Evolutionary conservation across 2,797 vertebrate species (phyloP).

Genomic region (Brachymystax lenok): DNA sequence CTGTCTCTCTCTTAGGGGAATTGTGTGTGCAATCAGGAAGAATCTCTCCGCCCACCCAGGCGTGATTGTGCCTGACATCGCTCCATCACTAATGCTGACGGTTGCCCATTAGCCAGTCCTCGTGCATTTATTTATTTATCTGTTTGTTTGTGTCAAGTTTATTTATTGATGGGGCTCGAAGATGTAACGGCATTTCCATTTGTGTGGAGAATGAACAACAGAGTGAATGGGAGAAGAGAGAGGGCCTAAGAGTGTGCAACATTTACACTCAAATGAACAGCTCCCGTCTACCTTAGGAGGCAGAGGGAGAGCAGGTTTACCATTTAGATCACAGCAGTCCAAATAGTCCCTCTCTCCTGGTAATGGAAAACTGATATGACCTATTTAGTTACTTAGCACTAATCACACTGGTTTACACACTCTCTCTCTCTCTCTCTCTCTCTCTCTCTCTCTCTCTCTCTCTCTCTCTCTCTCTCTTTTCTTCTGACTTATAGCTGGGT

Average conservation of each 20-base stretch:
- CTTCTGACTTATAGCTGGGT: conserved; percentile 61
- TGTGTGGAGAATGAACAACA: conserved; percentile 35
- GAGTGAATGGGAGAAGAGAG: neutral
- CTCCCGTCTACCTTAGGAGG: conserved; percentile 15
- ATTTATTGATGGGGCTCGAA: conserved; percentile 78
- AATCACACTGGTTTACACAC: conserved; percentile 69
- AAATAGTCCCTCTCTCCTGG: conserved; percentile 63
- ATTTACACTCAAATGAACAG: conserved; percentile 59
- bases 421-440: conserved; percentile 31
- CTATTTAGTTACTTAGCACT: conserved; percentile 76
- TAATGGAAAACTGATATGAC: conserved; percentile 74
- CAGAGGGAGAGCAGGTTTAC: conserved; percentile 48
- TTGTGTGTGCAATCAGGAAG: conserved; percentile 47
- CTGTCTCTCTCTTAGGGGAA: too few species aligned
- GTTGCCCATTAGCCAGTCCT: conserved; percentile 71
- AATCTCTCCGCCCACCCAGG: conserved; percentile 42
- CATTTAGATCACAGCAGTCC: conserved; percentile 64
- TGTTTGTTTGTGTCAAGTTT: conserved; percentile 79
- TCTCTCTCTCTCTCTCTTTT: conserved; percentile 21
- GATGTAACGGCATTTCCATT: conserved; percentile 69
- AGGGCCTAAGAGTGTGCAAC: conserved; percentile 36
- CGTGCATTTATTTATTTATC: conserved; percentile 80
- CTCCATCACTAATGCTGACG: conserved; percentile 78
- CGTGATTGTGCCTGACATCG: conserved; percentile 70
- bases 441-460: conserved; percentile 26